phyloP scores from a whole-genome alignment of 2,113 vertebrate species.

The Atrichornis clamosus region DNA sequence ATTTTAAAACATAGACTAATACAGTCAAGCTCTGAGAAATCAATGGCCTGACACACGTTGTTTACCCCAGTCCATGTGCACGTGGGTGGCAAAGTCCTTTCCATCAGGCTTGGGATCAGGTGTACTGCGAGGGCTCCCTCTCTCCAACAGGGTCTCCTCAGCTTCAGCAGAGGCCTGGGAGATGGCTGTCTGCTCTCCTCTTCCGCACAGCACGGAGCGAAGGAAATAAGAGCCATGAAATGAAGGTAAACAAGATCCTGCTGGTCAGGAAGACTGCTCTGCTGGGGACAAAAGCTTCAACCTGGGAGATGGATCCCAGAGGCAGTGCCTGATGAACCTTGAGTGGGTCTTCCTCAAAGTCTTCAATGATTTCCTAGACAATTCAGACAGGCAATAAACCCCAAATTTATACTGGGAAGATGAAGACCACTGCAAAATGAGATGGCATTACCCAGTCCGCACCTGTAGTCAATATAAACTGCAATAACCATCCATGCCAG shows the following conservation, averaged over 20 bases:
- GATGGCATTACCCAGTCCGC: neutral
- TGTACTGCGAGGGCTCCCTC: neutral
- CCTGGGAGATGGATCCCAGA: neutral
- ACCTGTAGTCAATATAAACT: neutral
- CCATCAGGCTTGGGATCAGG: neutral
- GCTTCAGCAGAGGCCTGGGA: neutral
- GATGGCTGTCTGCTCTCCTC: neutral
- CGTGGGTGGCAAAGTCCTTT: neutral
- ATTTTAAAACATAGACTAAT: neutral
- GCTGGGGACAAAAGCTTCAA: accelerated
- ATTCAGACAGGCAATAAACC: neutral
- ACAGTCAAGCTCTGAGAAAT: neutral
- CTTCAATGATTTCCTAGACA: neutral
- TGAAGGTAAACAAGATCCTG: neutral
- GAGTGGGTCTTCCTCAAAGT: neutral
- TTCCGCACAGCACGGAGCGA: accelerated
- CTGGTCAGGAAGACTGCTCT: neutral
- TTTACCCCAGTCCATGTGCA: accelerated
- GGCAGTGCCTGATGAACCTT: accelerated
- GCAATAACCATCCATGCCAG: accelerated
- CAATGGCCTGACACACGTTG: accelerated
- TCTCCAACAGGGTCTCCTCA: too few species aligned
- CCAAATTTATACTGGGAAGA: neutral
- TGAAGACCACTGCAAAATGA: accelerated
- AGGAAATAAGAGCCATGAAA: neutral